Evolutionary conservation across 2,113 vertebrate genomes (phyloP), one percentile per base, ranked within the genome.

Genomic region (Pipra filicauda): DNA sequence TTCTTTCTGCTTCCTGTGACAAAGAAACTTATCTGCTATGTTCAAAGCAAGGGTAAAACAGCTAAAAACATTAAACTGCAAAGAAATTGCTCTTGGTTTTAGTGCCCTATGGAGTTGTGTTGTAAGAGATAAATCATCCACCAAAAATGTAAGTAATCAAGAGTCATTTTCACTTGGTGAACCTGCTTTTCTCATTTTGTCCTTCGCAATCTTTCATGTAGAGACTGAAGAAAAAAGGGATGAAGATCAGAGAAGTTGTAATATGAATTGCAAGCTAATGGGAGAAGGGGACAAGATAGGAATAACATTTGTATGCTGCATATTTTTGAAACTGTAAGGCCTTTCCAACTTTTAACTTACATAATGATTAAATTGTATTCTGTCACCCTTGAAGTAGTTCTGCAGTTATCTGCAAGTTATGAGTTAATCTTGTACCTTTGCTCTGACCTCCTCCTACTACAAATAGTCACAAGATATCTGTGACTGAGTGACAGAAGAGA

Each of bases 91-190:
- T 93, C 3, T 0, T 73, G 65, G 15, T 62, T 93, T 85, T 77
- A 80, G 52, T 67, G 43, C 27, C 61, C 88, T 87, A 65, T 3
- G 1, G 84, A 81, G 80, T 35, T 91, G n/a, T 75, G n/a, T 57
- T 91, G 77, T 74, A 92, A 93, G 82, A 89, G 62, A 88, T 82
- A 95, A 96, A 89, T 76, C 62, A 95, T 89, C 67, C 43, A 79
- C 48, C 69, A 79, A 72, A 91, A 89, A 92, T 55, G n/a, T 67
- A 93, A 89, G 58, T 59, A 85, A 88, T 92, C 54, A 72, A 78
- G 54, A 81, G 44, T 70, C 61, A 69, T 59, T 85, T 90, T 88
- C 55, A 67, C 23, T 89, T 69, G 49, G 41, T 65, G 44, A 88
- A 95, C 31, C 57, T 91, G 18, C 8, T 89, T 20, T 61, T 93